A percentile compares a stretch with the other conserved stretches of the same genome.
phyloP scores from a whole-genome alignment of 2,113 vertebrate genomes.

The Maccullochella peelii region DNA sequence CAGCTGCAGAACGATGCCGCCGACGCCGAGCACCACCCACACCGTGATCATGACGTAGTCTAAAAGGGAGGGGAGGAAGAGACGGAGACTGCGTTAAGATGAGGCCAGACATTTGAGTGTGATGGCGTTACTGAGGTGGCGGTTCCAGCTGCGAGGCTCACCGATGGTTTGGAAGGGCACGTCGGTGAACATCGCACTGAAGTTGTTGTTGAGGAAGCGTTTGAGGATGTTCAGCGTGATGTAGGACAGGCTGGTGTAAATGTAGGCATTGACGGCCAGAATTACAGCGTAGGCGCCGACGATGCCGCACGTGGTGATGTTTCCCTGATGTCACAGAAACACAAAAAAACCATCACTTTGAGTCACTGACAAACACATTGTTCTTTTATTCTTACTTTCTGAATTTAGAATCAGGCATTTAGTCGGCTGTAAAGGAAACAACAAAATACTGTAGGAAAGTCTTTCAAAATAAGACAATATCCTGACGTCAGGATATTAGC shows the following conservation, averaged over 20 bases:
- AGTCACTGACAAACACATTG: background rate
- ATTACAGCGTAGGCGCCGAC: constrained; percentile 89
- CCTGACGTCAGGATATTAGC: too few species aligned
- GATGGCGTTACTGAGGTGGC: accelerated
- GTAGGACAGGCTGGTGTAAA: constrained; percentile 93
- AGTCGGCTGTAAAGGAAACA: background rate
- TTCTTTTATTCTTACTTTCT: background rate
- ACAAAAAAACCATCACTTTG: background rate
- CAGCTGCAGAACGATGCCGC: constrained; percentile 89
- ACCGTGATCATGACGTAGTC: constrained; percentile 90
- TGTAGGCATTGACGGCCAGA: constrained; percentile 88
- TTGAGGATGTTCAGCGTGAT: constrained; percentile 92
- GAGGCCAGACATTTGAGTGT: too few species aligned
- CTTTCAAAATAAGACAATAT: background rate
- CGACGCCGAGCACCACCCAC: constrained; percentile 89
- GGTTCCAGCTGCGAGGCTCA: constrained; percentile 73
- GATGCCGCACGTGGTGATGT: constrained; percentile 89
- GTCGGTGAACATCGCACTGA: constrained; percentile 85
- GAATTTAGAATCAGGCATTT: background rate
- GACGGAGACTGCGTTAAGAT: background rate
- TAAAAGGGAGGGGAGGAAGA: constrained; percentile 48
- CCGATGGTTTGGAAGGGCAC: constrained; percentile 92
- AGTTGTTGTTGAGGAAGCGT: constrained; percentile 87
- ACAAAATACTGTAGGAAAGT: background rate
- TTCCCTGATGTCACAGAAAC: constrained; percentile 83